phyloP scores from a whole-genome alignment of 2,113 vertebrate species.

The Vicugna pacos region DNA sequence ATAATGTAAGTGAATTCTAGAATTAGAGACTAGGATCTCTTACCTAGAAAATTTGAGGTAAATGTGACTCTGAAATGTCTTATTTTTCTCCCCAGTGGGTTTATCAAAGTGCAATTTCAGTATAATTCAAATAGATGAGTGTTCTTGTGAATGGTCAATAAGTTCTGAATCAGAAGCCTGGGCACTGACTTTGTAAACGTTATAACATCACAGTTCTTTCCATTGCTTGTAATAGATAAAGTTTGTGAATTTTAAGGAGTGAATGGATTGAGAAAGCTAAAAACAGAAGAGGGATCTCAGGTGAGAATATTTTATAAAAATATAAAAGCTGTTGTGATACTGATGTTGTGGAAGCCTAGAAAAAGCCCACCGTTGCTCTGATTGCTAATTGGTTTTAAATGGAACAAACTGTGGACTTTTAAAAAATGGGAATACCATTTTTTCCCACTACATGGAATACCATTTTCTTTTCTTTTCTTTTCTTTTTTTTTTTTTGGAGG shows the following conservation, averaged over 20 bases:
- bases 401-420: constrained; percentile 37
- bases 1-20: neutral
- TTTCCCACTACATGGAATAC: too few species aligned
- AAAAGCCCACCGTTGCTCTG: neutral
- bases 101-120: constrained; percentile 46
- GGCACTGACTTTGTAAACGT: neutral
- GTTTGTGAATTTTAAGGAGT: constrained; percentile 42
- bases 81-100: neutral
- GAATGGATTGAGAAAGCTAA: neutral
- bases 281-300: neutral
- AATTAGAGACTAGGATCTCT: neutral
- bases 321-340: neutral
- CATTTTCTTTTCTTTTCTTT: too few species aligned
- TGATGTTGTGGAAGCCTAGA: neutral
- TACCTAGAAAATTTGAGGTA: constrained; percentile 11
- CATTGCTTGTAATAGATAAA: neutral
- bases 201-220: neutral
- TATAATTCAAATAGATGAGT: neutral
- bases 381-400: constrained; percentile 59
- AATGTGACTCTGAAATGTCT: neutral
- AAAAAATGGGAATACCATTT: too few species aligned
- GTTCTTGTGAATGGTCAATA: neutral
- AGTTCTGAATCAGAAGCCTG: neutral
- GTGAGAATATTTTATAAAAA: neutral
- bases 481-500: too few species aligned